Percentiles rank a stretch among this genome's conserved stretches.
Evolutionary conservation across 2,113 vertebrate genomes (phyloP).

Genomic region (Alces alces): DNA sequence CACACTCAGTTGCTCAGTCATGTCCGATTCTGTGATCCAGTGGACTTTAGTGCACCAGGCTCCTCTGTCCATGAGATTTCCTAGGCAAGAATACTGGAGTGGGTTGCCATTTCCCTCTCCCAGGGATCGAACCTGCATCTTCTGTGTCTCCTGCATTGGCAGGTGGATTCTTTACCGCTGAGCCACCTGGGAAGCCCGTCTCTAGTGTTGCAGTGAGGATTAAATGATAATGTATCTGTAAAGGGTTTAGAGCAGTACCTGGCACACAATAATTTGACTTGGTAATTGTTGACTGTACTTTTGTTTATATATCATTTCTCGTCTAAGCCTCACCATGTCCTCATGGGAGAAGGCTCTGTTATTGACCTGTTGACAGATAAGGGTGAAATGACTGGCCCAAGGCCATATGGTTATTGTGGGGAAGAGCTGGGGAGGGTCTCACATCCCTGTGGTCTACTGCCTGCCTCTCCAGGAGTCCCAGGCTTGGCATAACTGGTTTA

Average conservation of each 20-base stretch:
- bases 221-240: not conserved
- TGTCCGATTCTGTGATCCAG: not conserved
- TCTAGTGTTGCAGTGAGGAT: not conserved
- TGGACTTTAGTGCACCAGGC: not conserved
- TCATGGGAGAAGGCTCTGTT: not conserved
- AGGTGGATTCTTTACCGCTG: not conserved
- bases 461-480: not conserved
- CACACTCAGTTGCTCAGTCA: not conserved
- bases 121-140: not conserved
- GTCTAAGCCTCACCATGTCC: not conserved
- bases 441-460: not conserved
- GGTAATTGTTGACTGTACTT: not conserved
- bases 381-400: not conserved
- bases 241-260: not conserved
- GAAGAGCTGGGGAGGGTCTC: not conserved
- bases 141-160: not conserved
- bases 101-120: not conserved
- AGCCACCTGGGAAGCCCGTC: not conserved
- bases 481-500: not conserved
- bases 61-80: not conserved
- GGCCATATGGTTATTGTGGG: not conserved
- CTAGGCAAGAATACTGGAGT: not conserved
- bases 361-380: not conserved
- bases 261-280: not conserved
- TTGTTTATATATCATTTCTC: not conserved